Evolutionary conservation across 2,113 vertebrate species (phyloP).

Genomic region (Entosphenus tridentatus): DNA sequence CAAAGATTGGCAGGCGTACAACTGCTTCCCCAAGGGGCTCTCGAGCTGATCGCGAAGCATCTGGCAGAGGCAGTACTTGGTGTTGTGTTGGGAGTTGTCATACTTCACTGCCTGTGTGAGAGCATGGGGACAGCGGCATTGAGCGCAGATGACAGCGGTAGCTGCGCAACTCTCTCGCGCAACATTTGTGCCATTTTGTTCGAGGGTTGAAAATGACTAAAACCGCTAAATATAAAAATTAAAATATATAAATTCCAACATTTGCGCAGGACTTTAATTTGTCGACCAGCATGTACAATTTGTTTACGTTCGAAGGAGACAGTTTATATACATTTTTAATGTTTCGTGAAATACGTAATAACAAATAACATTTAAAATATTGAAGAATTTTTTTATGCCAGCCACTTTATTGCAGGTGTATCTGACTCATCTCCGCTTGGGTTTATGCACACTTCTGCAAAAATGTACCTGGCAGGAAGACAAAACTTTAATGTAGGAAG

Average conservation of each 20-base stretch:
- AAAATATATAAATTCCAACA: background rate
- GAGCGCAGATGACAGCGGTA: background rate
- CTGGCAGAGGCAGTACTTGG: constrained; percentile 88
- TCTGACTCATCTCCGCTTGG: background rate
- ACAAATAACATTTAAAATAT: too few relatives aligned
- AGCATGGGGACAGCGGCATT: background rate
- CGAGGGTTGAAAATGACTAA: background rate
- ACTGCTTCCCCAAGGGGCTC: constrained; percentile 47
- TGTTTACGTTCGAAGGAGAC: too few relatives aligned
- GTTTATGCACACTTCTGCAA: background rate
- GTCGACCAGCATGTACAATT: too few relatives aligned
- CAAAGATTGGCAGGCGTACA: constrained; percentile 58
- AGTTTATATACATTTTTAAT: too few relatives aligned
- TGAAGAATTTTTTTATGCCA: too few relatives aligned
- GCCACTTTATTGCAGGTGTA: background rate
- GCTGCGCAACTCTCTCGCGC: background rate
- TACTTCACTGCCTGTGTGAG: constrained; percentile 48
- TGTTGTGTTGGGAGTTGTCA: constrained; percentile 77
- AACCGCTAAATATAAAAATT: background rate
- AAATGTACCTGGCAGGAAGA: background rate
- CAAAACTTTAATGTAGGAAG: background rate
- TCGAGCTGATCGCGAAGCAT: constrained; percentile 77
- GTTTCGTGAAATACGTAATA: too few relatives aligned
- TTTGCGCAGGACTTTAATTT: too few relatives aligned
- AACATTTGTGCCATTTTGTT: background rate